A percentile compares a stretch with the other conserved stretches of the same genome.
phyloP scores from a whole-genome alignment of 2,113 vertebrate species.

The Boulengeromyrus knoepffleri region DNA sequence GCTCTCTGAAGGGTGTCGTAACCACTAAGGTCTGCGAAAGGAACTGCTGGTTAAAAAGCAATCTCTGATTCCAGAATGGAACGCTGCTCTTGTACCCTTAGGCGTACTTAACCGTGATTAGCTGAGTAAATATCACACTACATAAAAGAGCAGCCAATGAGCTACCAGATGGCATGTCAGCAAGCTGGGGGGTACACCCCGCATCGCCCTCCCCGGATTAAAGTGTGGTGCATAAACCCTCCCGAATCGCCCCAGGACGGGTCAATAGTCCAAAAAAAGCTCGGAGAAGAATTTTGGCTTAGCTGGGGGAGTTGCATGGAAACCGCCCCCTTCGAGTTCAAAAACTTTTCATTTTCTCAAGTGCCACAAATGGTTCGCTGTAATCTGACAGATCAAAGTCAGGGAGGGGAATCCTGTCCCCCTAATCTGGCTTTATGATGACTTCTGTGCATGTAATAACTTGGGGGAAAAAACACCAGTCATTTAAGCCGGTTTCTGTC shows the following conservation, averaged over 20 bases:
- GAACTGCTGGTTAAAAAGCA: background rate
- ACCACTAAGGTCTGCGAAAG: background rate
- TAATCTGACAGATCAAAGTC: conserved; percentile 73
- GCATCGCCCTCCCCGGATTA: conserved; percentile 18
- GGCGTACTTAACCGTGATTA: background rate
- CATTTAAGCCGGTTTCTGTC: conserved; percentile 26
- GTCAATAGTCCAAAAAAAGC: conserved; percentile 44
- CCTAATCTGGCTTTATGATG: conserved; percentile 60
- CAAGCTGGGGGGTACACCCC: background rate
- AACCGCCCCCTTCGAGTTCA: conserved; percentile 35
- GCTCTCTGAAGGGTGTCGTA: background rate
- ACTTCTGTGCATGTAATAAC: conserved; percentile 59
- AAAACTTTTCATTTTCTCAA: conserved; percentile 50
- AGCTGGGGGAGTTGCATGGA: conserved; percentile 32
- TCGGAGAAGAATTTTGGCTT: conserved; percentile 46
- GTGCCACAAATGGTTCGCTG: conserved; percentile 55
- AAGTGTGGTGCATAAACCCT: conserved; percentile 35
- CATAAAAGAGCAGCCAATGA: background rate
- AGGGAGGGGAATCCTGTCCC: conserved; percentile 58
- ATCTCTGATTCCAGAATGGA: background rate
- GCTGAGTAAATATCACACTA: background rate
- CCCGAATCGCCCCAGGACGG: conserved; percentile 31
- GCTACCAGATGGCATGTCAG: background rate
- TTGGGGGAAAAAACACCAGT: conserved; percentile 40
- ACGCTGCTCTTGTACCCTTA: background rate